These are phyloP conservation scores for Leistus spinibarbis DNA, from an alignment of 2,888 invertebrate species.

Conservation along the genomic window DNA sequence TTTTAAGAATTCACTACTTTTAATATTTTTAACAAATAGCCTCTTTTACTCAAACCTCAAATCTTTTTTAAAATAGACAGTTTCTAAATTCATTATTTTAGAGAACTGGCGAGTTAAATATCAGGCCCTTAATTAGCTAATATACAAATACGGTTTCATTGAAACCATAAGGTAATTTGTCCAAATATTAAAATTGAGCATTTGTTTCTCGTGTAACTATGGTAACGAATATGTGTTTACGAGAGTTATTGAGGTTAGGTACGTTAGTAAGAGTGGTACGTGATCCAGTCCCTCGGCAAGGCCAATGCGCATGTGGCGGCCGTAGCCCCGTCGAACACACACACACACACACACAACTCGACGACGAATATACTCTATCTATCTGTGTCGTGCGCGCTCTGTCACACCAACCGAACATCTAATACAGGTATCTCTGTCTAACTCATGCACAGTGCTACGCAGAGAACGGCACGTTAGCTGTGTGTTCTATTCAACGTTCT, in stretches of 20 bases:
- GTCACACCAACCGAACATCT: not conserved
- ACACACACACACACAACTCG: not conserved
- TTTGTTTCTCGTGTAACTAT: not conserved
- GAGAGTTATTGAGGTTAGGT: not conserved
- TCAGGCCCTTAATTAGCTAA: too few relatives aligned
- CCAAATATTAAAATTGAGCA: not conserved
- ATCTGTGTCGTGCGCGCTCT: constrained; percentile 51
- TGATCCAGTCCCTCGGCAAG: constrained; percentile 44
- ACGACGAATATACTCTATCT: constrained; percentile 60
- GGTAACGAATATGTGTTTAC: not conserved
- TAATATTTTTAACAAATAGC: too few relatives aligned
- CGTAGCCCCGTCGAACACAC: constrained; percentile 30
- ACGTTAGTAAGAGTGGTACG: constrained; percentile 42
- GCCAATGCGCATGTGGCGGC: constrained; percentile 20
- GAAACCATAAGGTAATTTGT: too few relatives aligned
- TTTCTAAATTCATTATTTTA: too few relatives aligned
- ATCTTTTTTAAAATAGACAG: too few relatives aligned
- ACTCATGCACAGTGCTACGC: not conserved
- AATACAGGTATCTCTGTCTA: not conserved
- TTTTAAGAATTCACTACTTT: too few relatives aligned
- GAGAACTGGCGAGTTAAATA: too few relatives aligned
- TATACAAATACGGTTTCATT: too few relatives aligned
- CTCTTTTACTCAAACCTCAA: too few relatives aligned
- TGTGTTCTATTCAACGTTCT: not conserved
- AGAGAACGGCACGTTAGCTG: not conserved